These are phyloP conservation scores for Otocyon megalotis DNA, from an alignment of 2,113 vertebrate genomes.

Conservation along the genomic window DNA sequence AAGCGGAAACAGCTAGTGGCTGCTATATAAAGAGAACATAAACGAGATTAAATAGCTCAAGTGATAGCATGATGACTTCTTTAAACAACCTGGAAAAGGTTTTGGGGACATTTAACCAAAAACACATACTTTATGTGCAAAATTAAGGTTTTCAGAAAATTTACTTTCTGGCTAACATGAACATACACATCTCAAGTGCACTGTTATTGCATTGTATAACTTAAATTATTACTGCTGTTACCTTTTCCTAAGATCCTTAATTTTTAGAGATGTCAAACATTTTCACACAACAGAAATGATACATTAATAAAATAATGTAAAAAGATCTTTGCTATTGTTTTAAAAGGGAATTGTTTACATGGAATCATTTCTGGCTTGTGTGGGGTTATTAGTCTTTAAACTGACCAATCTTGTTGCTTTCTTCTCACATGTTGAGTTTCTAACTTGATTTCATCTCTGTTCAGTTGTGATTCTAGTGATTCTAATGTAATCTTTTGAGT, in stretches of 20 bases:
- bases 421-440: neutral
- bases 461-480: neutral
- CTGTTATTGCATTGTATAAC: neutral
- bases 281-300: neutral
- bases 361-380: neutral
- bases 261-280: slow-evolving; percentile 11
- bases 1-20: neutral
- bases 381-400: neutral
- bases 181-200: slow-evolving; percentile 8
- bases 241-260: neutral
- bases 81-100: slow-evolving; percentile 54
- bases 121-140: slow-evolving; percentile 42
- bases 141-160: slow-evolving; percentile 45
- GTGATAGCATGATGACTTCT: slow-evolving; percentile 51
- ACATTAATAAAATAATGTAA: neutral
- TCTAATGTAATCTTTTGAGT: neutral
- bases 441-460: neutral
- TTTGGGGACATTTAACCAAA: slow-evolving; percentile 53
- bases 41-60: slow-evolving; percentile 52
- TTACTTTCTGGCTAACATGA: slow-evolving; percentile 47
- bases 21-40: slow-evolving; percentile 63
- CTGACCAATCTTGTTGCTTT: neutral
- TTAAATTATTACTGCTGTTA: neutral
- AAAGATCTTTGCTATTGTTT: neutral
- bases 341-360: neutral